phyloP scores from a whole-genome alignment of 2,888 invertebrate species.

The Lasioglossum morio region DNA sequence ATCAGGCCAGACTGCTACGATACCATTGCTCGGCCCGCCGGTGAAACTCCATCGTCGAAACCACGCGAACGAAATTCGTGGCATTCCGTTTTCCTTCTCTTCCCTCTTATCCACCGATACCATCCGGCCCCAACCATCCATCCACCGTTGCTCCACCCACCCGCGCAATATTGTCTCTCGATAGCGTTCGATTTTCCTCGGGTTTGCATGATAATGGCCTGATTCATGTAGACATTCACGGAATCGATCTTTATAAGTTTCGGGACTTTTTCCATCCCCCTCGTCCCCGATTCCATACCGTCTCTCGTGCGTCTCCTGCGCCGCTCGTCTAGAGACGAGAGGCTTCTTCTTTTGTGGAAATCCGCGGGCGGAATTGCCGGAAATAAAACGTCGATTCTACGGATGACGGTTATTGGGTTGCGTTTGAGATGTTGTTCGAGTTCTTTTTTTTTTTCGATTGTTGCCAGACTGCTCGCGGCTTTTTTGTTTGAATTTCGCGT shows the following conservation, averaged over 20 bases:
- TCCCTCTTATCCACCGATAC: slow-evolving; percentile 28
- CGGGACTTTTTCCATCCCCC: neutral
- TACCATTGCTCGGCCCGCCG: slow-evolving; percentile 39
- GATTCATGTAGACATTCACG: slow-evolving; percentile 51
- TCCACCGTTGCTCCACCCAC: neutral
- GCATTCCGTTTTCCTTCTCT: slow-evolving; percentile 63
- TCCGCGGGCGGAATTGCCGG: slow-evolving; percentile 11
- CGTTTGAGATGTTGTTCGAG: slow-evolving; percentile 1
- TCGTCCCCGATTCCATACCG: too few species aligned
- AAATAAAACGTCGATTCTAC: slow-evolving; percentile 30
- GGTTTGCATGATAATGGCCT: slow-evolving; percentile 46
- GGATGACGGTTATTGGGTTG: slow-evolving; percentile 29
- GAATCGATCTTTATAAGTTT: slow-evolving; percentile 42
- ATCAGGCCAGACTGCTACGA: slow-evolving; percentile 54
- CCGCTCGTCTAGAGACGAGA: neutral
- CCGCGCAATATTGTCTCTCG: slow-evolving; percentile 48
- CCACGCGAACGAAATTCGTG: slow-evolving; percentile 68
- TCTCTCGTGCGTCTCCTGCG: neutral
- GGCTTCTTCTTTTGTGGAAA: slow-evolving; percentile 13
- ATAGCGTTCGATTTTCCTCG: slow-evolving; percentile 25
- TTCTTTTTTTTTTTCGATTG: neutral
- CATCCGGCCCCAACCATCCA: neutral
- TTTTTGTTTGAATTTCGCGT: slow-evolving; percentile 7
- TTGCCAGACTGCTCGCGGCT: neutral
- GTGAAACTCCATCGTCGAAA: slow-evolving; percentile 63